Evolutionary conservation across 2,888 invertebrate genomes (phyloP).

Genomic region (Dicyrtoma fusca): DNA sequence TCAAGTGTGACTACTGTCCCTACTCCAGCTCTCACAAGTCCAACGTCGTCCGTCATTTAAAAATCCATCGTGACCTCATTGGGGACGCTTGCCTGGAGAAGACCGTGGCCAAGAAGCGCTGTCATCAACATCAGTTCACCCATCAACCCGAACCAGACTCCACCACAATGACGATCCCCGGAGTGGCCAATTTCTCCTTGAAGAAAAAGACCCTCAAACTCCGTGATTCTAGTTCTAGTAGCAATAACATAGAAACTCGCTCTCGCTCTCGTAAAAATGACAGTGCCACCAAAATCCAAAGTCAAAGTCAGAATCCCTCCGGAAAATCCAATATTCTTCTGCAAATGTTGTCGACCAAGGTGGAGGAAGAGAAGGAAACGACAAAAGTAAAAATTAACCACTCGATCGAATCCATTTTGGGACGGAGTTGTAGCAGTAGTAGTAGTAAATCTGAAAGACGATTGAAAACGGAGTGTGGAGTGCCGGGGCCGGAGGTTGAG

Average conservation of each 20-base stretch:
- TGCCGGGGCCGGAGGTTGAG: background rate
- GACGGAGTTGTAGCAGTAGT: too few relatives aligned
- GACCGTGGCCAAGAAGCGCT: background rate
- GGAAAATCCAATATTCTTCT: background rate
- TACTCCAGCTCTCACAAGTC: constrained; percentile 62
- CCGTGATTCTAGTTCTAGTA: too few relatives aligned
- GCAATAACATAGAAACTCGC: background rate
- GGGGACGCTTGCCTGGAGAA: background rate
- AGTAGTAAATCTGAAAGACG: background rate
- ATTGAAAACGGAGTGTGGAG: background rate
- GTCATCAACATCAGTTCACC: background rate
- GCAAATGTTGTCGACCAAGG: background rate
- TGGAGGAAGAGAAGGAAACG: background rate
- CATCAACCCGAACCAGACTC: constrained; percentile 14
- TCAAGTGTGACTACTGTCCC: constrained; percentile 59
- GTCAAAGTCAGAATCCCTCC: background rate
- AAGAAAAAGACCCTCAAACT: background rate
- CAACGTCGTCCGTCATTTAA: constrained; percentile 61
- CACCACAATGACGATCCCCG: constrained; percentile 4
- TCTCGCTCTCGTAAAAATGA: background rate
- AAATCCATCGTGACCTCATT: constrained; percentile 22
- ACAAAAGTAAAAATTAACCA: constrained; percentile 2
- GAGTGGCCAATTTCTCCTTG: background rate
- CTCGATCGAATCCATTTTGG: constrained; percentile 28
- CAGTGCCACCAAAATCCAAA: background rate